Percentiles rank a stretch among this genome's conserved stretches.
These are phyloP conservation scores for Sprattus sprattus DNA, from an alignment of 2,113 vertebrate genomes.

Conservation along the genomic window DNA sequence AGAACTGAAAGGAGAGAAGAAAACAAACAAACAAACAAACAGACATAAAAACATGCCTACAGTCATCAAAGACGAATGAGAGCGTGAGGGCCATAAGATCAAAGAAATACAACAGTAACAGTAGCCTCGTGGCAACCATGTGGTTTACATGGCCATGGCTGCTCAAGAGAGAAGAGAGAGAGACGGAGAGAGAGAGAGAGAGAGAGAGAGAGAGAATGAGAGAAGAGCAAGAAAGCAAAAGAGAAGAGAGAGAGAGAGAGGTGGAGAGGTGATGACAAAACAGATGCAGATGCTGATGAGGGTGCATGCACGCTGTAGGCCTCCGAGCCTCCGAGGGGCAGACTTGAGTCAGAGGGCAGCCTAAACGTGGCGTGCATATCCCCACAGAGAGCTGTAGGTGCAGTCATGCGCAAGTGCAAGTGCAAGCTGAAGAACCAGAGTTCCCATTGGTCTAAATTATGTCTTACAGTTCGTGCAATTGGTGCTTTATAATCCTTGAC, in stretches of 20 bases:
- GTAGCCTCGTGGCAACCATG: neutral
- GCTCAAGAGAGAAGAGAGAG: neutral
- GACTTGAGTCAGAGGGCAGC: neutral
- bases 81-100: neutral
- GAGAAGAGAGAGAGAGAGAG: neutral
- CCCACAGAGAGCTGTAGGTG: neutral
- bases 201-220: neutral
- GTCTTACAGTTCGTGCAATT: neutral
- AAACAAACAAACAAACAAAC: constrained; percentile 69
- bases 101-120: neutral
- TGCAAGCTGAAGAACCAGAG: neutral
- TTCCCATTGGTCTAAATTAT: neutral
- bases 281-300: neutral
- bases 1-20: constrained; percentile 73
- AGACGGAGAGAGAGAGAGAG: constrained; percentile 33
- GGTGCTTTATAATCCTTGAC: neutral
- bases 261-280: constrained; percentile 1
- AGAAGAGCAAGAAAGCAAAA: neutral
- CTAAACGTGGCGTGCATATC: neutral
- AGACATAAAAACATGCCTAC: constrained; percentile 36
- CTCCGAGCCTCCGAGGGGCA: neutral
- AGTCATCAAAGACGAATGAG: constrained; percentile 10
- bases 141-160: neutral
- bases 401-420: neutral
- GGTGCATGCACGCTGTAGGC: constrained; percentile 3